A percentile compares a stretch with the other conserved stretches of the same genome.
These are phyloP conservation scores for Chrosomus eos DNA, from an alignment of 2,797 vertebrate genomes.

Conservation along the genomic window DNA sequence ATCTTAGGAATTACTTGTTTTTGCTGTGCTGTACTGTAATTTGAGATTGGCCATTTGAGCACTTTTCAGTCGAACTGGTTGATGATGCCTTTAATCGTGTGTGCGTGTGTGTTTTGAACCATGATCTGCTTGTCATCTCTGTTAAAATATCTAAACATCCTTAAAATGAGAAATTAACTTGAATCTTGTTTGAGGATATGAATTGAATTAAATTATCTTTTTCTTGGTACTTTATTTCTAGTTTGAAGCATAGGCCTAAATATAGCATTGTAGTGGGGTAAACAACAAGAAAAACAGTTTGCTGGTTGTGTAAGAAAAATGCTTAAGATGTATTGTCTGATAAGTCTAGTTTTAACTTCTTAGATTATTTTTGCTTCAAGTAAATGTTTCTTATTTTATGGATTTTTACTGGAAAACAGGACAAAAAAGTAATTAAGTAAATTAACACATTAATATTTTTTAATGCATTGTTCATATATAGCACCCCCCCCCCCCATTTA, in stretches of 20 bases:
- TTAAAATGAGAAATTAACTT: neutral
- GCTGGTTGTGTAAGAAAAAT: neutral
- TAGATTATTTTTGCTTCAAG: neutral
- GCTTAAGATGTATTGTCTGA: neutral
- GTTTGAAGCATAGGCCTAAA: neutral
- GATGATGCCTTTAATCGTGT: neutral
- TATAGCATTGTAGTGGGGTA: neutral
- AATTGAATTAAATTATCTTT: neutral
- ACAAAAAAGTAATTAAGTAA: neutral
- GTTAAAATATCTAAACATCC: neutral
- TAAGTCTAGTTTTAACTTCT: neutral
- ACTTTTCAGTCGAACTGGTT: neutral
- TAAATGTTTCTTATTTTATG: neutral
- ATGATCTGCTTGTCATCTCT: neutral
- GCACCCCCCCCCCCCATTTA: too few relatives aligned
- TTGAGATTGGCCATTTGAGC: conserved; percentile 23
- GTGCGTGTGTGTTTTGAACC: neutral
- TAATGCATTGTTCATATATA: neutral
- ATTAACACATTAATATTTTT: neutral
- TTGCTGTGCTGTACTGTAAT: neutral
- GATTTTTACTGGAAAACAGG: neutral
- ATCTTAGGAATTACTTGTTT: neutral
- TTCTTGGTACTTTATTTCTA: neutral
- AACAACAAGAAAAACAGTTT: neutral
- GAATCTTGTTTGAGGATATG: neutral